Conservation (phyloP, 2,888 invertebrate species). For the Deilephila porcellus region DNA sequence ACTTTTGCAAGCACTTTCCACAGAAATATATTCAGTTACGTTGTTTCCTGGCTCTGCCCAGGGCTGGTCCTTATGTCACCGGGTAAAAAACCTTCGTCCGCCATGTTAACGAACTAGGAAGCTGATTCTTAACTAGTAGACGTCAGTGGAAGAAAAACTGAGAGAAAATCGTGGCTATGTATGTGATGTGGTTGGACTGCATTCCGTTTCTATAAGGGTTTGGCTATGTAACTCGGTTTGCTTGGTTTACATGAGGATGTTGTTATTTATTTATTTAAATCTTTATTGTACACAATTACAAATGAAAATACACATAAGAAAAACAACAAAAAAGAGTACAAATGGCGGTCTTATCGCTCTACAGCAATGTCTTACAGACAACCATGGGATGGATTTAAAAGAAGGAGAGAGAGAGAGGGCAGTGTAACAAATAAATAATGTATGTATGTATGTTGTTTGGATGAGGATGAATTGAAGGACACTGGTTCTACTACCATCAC, state of each 20-base stretch:
- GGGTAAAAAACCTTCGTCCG: background rate
- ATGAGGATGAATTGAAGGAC: no score
- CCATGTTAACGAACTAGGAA: constrained; percentile 28
- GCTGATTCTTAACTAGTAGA: constrained; percentile 24
- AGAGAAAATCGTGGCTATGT: constrained; percentile 14
- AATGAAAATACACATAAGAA: no score
- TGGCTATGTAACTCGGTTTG: constrained; percentile 20
- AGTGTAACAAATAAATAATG: no score
- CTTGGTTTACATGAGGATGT: background rate
- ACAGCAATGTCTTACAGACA: no score
- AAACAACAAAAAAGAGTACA: no score
- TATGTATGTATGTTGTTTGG: no score
- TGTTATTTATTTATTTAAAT: no score
- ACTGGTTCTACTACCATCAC: no score
- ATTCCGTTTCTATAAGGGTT: constrained; percentile 23
- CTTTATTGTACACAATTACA: no score
- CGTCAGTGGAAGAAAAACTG: constrained; percentile 22
- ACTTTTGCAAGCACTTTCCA: constrained; percentile 4
- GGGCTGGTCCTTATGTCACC: constrained; percentile 18
- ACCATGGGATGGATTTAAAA: no score
- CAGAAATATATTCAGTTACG: background rate
- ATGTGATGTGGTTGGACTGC: constrained; percentile 12
- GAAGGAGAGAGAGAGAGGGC: no score
- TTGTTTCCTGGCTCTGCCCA: constrained; percentile 10
- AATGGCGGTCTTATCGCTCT: no score